A percentile compares a stretch with the other conserved stretches of the same genome.
Evolutionary conservation across 2,113 vertebrate genomes (phyloP).

Genomic region (Stegastes partitus): DNA sequence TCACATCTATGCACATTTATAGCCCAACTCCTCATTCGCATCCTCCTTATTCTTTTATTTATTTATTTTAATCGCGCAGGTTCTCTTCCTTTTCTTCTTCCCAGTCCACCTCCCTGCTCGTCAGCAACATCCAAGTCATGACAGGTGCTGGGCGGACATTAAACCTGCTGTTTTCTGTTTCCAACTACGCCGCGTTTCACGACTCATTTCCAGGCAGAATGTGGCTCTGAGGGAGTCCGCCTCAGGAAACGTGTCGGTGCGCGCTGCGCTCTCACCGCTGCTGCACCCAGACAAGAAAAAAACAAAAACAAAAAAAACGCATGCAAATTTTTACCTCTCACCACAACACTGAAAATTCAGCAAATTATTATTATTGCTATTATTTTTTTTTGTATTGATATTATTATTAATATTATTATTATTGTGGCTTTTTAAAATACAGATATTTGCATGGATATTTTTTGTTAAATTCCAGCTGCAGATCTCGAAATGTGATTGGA

Average conservation of each 20-base stretch:
- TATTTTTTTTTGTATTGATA: neutral
- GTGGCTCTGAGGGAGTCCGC: conserved; percentile 38
- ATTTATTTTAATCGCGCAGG: neutral
- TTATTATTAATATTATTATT: neutral
- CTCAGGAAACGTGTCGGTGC: conserved; percentile 30
- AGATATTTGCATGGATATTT: neutral
- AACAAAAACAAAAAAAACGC: conserved; percentile 3
- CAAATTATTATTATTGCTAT: neutral
- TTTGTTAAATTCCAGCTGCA: no score
- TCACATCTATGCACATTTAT: conserved; percentile 49
- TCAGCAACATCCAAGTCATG: conserved; percentile 56
- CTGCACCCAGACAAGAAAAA: conserved; percentile 17
- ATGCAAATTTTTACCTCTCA: neutral
- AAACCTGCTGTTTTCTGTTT: conserved; percentile 64
- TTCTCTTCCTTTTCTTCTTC: neutral
- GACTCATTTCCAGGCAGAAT: conserved; percentile 54
- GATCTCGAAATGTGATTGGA: no score
- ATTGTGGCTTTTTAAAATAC: neutral
- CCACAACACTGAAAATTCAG: neutral
- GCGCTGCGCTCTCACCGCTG: conserved; percentile 45
- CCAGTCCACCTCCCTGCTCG: neutral
- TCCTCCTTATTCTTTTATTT: conserved; percentile 6
- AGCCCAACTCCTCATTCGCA: conserved; percentile 32
- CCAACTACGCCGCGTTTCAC: conserved; percentile 44
- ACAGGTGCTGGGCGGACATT: conserved; percentile 70